These are phyloP conservation scores for Lagria hirta DNA, from an alignment of 2,888 invertebrate species.

Conservation along the genomic window DNA sequence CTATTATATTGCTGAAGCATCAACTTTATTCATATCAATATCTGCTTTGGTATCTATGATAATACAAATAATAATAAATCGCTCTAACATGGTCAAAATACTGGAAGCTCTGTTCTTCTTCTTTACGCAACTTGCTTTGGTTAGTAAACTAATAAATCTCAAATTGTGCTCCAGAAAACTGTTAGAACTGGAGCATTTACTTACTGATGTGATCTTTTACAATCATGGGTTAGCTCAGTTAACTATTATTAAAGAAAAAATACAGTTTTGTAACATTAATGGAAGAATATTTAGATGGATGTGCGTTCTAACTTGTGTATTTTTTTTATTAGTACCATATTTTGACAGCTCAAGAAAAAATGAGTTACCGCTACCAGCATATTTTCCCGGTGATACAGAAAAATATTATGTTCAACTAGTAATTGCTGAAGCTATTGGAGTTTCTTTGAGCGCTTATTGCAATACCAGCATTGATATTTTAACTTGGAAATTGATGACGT, in stretches of 20 bases:
- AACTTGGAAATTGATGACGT: conserved; percentile 12
- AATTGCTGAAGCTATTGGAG: conserved; percentile 12
- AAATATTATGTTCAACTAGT: conserved; percentile 9
- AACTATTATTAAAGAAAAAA: conserved; percentile 7
- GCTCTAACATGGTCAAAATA: conserved; percentile 9
- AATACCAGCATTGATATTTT: conserved; percentile 19
- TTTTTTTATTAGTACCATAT: conserved; percentile 13
- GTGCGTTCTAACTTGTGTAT: conserved; percentile 9
- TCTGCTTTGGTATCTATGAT: conserved; percentile 9
- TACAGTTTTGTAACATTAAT: conserved; percentile 5
- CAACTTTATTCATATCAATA: conserved; percentile 7
- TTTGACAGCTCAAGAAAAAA: conserved; percentile 9
- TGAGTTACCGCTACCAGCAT: conserved; percentile 14
- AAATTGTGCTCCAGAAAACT: conserved; percentile 4
- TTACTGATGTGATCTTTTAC: conserved; percentile 11
- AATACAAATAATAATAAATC: conserved; percentile 5
- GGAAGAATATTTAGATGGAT: conserved; percentile 1
- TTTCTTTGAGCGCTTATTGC: conserved; percentile 19
- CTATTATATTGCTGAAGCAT: conserved; percentile 4
- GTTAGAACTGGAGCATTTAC: conserved; percentile 5
- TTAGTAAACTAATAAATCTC: conserved; percentile 12
- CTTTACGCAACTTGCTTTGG: conserved; percentile 11
- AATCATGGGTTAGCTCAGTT: conserved; percentile 1
- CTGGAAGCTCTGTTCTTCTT: conserved; percentile 10
- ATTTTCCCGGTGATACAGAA: conserved; percentile 13